Percentiles rank a stretch among this genome's conserved stretches.
These are phyloP conservation scores for Gortyna flavago DNA, from an alignment of 2,888 invertebrate species.

Conservation along the genomic window DNA sequence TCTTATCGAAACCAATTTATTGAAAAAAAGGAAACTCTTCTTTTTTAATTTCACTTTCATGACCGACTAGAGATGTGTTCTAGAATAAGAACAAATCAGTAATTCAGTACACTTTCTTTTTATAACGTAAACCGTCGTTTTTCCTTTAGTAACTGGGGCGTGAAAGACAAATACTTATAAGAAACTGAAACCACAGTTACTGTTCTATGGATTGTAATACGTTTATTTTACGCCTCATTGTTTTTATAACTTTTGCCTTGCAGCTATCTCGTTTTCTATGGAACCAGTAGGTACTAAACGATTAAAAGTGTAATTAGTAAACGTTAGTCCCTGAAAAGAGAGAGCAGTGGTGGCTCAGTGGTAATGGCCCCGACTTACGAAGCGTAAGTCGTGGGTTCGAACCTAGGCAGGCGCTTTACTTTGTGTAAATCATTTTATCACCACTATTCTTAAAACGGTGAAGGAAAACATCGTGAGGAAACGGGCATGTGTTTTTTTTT, in stretches of 20 bases:
- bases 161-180: constrained; percentile 18
- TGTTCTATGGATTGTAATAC: not conserved
- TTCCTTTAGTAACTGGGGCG: not conserved
- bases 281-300: not conserved
- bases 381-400: too few relatives aligned
- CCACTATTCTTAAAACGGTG: too few relatives aligned
- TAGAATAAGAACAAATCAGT: not conserved
- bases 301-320: not conserved
- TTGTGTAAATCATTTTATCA: too few relatives aligned
- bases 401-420: too few relatives aligned
- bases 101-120: constrained; percentile 21
- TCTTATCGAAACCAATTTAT: not conserved
- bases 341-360: too few relatives aligned
- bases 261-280: not conserved
- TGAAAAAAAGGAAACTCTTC: not conserved
- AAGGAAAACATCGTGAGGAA: too few relatives aligned
- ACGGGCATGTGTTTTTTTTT: too few relatives aligned
- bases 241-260: not conserved
- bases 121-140: not conserved
- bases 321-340: not conserved
- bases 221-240: not conserved
- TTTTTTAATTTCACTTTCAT: constrained; percentile 13
- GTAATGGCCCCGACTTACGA: too few relatives aligned
- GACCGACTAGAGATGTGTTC: not conserved
- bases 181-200: not conserved